Evolutionary conservation across 2,113 vertebrate species (phyloP), one percentile per base, ranked within the genome.

Genomic region (Scomber colias): DNA sequence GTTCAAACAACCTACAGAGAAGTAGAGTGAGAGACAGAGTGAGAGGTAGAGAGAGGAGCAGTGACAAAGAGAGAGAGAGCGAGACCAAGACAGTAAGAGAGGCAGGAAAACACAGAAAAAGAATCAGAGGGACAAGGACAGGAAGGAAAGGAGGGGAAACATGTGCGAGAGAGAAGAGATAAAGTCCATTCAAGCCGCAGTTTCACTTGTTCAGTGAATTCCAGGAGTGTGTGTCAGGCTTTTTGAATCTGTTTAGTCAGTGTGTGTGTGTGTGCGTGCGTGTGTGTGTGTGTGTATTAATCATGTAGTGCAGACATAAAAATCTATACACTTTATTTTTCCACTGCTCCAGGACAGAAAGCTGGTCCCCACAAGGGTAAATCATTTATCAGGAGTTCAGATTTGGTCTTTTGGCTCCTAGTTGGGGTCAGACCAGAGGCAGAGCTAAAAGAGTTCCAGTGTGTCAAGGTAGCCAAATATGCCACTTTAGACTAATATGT

Each of bases 101-200:
- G 59, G 71, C 54, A 46, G 49, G 56, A 40, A 64, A 55, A 59
- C 8, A 56, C 11, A 49, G 59, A 49, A 48, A 74, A 56, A 46
- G n/a, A 35, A 55, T 50, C 19, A 56, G 31, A 60, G 51, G 64
- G 45, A 81, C 66, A 82, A 2, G 16, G 8, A 61, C 66, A 71
- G 55, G 45, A 59, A 56, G 57, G 10, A 53, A 55, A 48, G 3
- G 14, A 57, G n/a, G 45, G 17, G n/a, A 67, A 60, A 49, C 11
- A 56, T 19, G 49, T 13, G 71, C 21, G 31, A 60, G 46, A 55
- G 44, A 56, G 15, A 44, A 51, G 60, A 68, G 81, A 86, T 86
- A 83, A 86, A 75, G 51, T 45, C 44, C 51, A 57, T 35, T 27
- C 65, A 82, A 21, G 13, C 45, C 66, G 61, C 54, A 24, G 80